Base-by-base conservation (phyloP, 2,797 vertebrate species). In the Craterocephalus amniculus region DNA sequence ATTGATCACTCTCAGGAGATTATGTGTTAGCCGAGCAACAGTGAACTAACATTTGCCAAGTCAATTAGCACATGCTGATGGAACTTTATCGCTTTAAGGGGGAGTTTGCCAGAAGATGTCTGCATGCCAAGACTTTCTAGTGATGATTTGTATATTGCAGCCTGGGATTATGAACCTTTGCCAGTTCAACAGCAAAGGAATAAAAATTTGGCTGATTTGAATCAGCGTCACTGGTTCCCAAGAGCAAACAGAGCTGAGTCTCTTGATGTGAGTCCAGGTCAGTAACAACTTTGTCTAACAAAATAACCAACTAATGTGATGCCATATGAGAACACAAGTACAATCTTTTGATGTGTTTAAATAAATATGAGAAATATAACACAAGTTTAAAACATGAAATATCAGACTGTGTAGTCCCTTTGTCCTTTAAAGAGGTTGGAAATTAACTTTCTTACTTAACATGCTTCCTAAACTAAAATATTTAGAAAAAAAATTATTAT, bases 1-100 rank as follows among this genome's bases (percentile, higher is more conserved):
- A 52, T 43, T 63, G 24, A 45, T 61, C 38, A 66, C 59, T 54
- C 59, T 6, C 31, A 77, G 31, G 58, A 74, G 83, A 67, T 59
- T 34, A 49, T n/a, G 66, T 26, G 48, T 67, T 58, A 68, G 2
- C 38, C 31, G 61, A 62, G 62, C 43, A 67, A 72, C 71, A 22
- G 54, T 58, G 26, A 80, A 14, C 71, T 24, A 80, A 80, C 8
- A 29, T 81, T 76, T 81, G 76, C 67, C 3, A 4, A 72, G 55
- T 71, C 76, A 76, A 71, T 83, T 83, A 84, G 67, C 74, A 71
- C 54, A 35, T 78, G 80, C 72, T 83, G 84, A 86, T 65, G 20
- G 51, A 38, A 54, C 58, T 62, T 67, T 59, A 63, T 70, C 79
- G 69, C 54, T 60, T 34, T 45, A 7, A 34, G 67, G 57, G 9